Conservation (phyloP, 2,888 invertebrate species). For the Zygaena filipendulae region DNA sequence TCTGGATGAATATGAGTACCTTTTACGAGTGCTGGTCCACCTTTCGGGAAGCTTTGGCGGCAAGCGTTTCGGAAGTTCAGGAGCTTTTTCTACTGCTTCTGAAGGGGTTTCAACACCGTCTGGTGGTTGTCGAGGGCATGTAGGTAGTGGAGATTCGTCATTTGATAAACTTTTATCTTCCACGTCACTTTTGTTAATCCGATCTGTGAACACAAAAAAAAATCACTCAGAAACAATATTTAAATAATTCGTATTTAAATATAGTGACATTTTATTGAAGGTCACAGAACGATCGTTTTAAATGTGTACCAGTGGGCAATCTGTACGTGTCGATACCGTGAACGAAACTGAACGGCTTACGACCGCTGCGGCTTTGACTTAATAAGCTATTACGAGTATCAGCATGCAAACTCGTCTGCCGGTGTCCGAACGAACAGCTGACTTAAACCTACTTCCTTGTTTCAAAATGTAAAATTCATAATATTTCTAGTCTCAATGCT, state of each 20-base stretch:
- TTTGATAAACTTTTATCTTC: constrained; percentile 62
- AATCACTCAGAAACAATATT: constrained; percentile 4
- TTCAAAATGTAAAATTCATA: too few relatives aligned
- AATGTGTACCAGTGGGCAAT: too few relatives aligned
- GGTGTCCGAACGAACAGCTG: too few relatives aligned
- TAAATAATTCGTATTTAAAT: too few relatives aligned
- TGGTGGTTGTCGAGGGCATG: constrained; percentile 80
- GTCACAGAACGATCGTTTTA: constrained; percentile 1
- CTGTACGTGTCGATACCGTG: too few relatives aligned
- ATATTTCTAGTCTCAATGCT: too few relatives aligned
- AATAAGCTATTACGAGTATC: too few relatives aligned
- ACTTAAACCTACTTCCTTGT: too few relatives aligned
- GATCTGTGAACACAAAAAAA: constrained; percentile 50
- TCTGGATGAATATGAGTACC: constrained; percentile 61
- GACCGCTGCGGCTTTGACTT: too few relatives aligned
- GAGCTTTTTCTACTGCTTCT: constrained; percentile 71
- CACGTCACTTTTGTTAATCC: constrained; percentile 50
- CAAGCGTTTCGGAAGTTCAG: constrained; percentile 43
- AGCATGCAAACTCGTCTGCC: constrained; percentile 30
- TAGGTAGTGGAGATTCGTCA: constrained; percentile 58
- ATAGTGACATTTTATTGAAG: too few relatives aligned
- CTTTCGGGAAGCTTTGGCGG: constrained; percentile 40
- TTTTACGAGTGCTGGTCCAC: constrained; percentile 38
- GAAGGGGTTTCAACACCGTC: constrained; percentile 86
- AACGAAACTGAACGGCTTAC: too few relatives aligned